Evolutionary conservation across 1,140 invertebrate species (phyloP).

Genomic region (Pogonomyrmex californicus): DNA sequence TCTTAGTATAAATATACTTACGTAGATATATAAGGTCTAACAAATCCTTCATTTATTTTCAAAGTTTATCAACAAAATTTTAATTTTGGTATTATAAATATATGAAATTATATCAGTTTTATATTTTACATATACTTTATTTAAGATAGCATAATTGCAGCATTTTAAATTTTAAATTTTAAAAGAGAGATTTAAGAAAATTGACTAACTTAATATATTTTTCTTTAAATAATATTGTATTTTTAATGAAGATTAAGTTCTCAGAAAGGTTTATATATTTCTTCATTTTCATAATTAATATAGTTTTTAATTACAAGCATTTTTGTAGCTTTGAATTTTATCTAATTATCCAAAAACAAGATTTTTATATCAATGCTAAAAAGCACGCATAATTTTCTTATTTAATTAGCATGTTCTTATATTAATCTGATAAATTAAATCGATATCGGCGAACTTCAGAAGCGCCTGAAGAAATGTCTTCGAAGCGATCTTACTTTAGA

Average conservation of each 20-base stretch:
- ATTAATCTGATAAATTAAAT: slow-evolving; percentile 39
- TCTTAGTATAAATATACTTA: neutral
- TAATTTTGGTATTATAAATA: neutral
- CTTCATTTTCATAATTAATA: neutral
- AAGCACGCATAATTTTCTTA: neutral
- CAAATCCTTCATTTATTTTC: neutral
- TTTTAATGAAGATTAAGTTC: neutral
- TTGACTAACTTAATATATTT: neutral
- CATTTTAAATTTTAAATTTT: neutral
- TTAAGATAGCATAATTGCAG: neutral
- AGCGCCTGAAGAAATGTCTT: slow-evolving; percentile 75
- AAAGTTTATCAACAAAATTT: neutral
- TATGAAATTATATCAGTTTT: neutral
- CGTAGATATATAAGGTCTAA: neutral
- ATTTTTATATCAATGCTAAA: neutral
- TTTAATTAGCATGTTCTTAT: slow-evolving; percentile 3
- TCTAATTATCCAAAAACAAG: slow-evolving; percentile 9
- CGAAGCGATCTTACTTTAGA: slow-evolving; percentile 78
- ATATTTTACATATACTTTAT: neutral
- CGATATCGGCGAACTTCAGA: slow-evolving; percentile 28
- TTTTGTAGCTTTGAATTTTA: neutral
- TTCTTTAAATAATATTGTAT: neutral
- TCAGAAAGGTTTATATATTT: neutral
- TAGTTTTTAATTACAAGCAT: slow-evolving; percentile 4
- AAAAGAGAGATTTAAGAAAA: neutral